Percentiles rank a stretch among this genome's conserved stretches.
phyloP scores from a whole-genome alignment of 1,140 invertebrate genomes.

The Lordiphosa stackelbergi region DNA sequence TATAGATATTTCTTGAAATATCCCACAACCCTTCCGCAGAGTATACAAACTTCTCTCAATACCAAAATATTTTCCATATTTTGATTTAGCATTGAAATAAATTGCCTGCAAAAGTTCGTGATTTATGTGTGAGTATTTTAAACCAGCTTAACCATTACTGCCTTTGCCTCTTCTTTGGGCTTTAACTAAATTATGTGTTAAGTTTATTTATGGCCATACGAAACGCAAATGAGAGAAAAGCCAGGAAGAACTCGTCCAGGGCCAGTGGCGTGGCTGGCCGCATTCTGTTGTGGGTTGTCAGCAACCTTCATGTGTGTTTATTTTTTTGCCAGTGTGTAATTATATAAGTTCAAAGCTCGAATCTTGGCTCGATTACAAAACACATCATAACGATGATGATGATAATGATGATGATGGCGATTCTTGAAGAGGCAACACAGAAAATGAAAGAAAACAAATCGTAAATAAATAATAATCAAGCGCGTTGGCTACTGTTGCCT shows the following conservation, averaged over 20 bases:
- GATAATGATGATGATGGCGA: conserved; percentile 19
- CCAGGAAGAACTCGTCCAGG: conserved; percentile 13
- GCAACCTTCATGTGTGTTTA: conserved; percentile 11
- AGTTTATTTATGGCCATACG: conserved; percentile 51
- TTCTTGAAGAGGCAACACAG: conserved; percentile 36
- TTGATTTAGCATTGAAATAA: conserved; percentile 44
- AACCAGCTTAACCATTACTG: conserved; percentile 30
- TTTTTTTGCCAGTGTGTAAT: conserved; percentile 33
- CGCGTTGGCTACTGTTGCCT: conserved; percentile 41
- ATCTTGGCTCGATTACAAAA: conserved; percentile 44
- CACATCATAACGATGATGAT: conserved; percentile 3
- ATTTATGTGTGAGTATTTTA: conserved; percentile 59
- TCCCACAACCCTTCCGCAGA: too few relatives aligned
- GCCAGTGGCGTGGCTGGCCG: conserved; percentile 2
- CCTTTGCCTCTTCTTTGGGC: conserved; percentile 6
- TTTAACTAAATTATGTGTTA: conserved; percentile 20
- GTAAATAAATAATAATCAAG: conserved; percentile 58
- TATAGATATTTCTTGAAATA: too few relatives aligned
- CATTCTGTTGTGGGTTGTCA: conserved; percentile 15
- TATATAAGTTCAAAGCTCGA: conserved; percentile 68
- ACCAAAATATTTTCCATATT: conserved; percentile 2
- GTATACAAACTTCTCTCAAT: background rate
- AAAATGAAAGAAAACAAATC: conserved; percentile 36
- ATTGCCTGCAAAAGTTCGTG: conserved; percentile 33
- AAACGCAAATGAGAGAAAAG: conserved; percentile 37